Evolutionary conservation across 2,888 invertebrate species (phyloP).

Genomic region (Ferrisia virgata): DNA sequence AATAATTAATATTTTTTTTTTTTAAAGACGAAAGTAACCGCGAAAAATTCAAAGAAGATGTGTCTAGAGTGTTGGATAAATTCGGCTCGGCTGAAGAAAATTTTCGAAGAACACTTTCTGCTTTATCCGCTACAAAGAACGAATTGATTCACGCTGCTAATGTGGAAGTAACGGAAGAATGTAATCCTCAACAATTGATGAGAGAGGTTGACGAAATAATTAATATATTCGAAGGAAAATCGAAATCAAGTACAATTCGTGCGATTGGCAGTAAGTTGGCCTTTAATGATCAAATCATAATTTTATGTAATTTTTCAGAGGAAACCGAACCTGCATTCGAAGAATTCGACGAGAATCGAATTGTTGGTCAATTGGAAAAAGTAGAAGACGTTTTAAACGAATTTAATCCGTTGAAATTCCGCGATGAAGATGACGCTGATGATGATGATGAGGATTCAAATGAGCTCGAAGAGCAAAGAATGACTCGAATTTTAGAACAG

Average conservation of each 20-base stretch:
- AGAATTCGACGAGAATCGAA: background rate
- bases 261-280: background rate
- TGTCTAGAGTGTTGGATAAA: background rate
- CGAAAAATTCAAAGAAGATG: background rate
- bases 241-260: background rate
- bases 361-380: background rate
- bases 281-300: background rate
- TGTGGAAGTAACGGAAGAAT: background rate
- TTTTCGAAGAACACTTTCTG: background rate
- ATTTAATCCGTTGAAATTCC: slow-evolving; percentile 14
- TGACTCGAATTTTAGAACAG: background rate
- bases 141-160: background rate
- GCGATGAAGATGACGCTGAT: background rate
- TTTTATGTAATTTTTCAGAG: background rate
- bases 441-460: background rate
- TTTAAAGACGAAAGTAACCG: slow-evolving; percentile 4
- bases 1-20: background rate
- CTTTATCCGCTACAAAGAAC: background rate
- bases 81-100: slow-evolving; percentile 24
- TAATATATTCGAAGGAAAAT: slow-evolving; percentile 15
- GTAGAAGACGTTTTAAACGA: slow-evolving; percentile 21
- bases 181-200: background rate
- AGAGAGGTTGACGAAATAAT: slow-evolving; percentile 19
- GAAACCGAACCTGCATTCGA: background rate
- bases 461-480: slow-evolving; percentile 15